Base-by-base conservation (phyloP, 2,113 vertebrate genomes). In the Galbula dea region DNA sequence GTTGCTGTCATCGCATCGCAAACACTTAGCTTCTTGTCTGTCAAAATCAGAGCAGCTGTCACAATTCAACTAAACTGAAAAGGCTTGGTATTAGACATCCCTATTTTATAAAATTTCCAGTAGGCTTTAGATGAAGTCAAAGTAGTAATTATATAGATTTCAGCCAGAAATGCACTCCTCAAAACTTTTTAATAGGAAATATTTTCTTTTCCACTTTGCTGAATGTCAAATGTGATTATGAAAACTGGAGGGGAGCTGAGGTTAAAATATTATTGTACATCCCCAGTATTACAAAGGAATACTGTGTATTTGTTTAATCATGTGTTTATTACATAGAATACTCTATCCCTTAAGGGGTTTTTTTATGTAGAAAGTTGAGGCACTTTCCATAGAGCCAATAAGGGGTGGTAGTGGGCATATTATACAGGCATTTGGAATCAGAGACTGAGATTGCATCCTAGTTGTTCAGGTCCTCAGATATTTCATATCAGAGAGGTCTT, bases 11-110 rank as follows among this genome's bases (percentile, higher is more conserved):
- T 73, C 90, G 72, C 93, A 93, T 93, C 0, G 5, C 89, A 96
- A 96, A 97, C 75, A 86, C 94, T 97, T 96, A 29, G 30, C 61
- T 95, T 82, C 95, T 97, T 98, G 98, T 98, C 98, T 95, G 88
- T 99, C 98, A 99, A 98, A 98, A 95, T 95, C 97, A 94, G 87
- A 97, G 83, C 93, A 97, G 95, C 97, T 99, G 98, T 98, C 98
- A 98, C 95, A 98, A 98, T 97, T 98, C 96, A 98, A 98, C 96
- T 97, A 93, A 91, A 91, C 61, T 88, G 92, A 96, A 96, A 96
- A 83, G 97, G 82, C 39, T 13, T 72, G 39, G 32, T 91, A 95
- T 88, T 92, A 90, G 69, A 75, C 90, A 89, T 62, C 20, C 57
- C 92, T 97, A 95, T 95, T 98, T 98, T 92, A 97, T 88, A 96